These are phyloP conservation scores for Saccopteryx bilineata DNA, from an alignment of 2,113 vertebrate genomes.

Conservation along the genomic window DNA sequence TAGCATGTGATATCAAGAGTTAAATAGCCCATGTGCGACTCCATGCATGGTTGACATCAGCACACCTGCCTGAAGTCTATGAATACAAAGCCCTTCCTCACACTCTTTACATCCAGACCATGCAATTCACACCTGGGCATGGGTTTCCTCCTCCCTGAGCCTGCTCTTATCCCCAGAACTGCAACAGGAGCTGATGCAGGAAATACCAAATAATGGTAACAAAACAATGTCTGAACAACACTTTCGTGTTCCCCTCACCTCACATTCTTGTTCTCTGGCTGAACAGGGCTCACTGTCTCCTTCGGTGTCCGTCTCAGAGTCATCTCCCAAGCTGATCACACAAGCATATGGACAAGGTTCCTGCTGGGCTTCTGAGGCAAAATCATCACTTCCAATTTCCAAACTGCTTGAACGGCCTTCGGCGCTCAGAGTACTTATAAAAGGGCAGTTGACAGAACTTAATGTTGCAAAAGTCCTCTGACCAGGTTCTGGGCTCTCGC, in stretches of 20 bases:
- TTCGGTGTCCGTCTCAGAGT: constrained; percentile 95
- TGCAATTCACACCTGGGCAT: not conserved
- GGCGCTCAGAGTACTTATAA: constrained; percentile 92
- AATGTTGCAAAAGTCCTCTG: constrained; percentile 92
- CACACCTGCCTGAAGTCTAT: not conserved
- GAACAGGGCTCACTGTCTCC: constrained; percentile 93
- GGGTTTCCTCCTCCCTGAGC: not conserved
- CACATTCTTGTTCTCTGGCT: constrained; percentile 93
- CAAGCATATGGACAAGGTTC: constrained; percentile 92
- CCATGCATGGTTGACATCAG: not conserved
- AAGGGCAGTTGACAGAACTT: constrained; percentile 94
- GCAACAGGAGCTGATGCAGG: not conserved
- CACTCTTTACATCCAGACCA: too few species aligned
- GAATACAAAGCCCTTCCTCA: not conserved
- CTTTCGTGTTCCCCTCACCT: constrained; percentile 88
- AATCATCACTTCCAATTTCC: constrained; percentile 87
- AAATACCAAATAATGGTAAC: accelerated
- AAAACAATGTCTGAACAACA: not conserved
- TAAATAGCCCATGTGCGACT: not conserved
- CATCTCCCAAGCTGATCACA: constrained; percentile 93
- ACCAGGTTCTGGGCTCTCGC: constrained; percentile 89
- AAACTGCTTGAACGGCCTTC: constrained; percentile 85
- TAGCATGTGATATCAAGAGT: not conserved
- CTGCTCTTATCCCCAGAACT: not conserved
- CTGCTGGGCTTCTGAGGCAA: constrained; percentile 87